Evolutionary conservation across 2,113 vertebrate species (phyloP).

Genomic region (Pterocles orientalis): DNA sequence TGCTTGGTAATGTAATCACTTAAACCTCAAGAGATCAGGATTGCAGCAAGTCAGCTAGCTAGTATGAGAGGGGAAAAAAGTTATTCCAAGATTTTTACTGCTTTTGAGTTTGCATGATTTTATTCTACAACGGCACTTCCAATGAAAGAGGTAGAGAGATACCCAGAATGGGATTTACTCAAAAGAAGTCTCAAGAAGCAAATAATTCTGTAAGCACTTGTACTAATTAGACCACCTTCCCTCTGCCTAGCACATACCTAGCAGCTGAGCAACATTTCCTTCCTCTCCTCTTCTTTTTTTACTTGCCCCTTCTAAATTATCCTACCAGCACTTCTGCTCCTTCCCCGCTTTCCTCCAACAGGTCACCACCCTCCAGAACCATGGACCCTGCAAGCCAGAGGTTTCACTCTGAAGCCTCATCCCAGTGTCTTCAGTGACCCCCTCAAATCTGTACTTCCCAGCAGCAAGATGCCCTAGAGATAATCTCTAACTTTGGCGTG

Average conservation of each 20-base stretch:
- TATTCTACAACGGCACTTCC: not conserved
- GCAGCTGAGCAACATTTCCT: not conserved
- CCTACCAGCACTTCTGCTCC: not conserved
- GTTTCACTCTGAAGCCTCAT: not conserved
- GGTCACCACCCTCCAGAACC: not conserved
- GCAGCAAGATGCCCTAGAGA: not conserved
- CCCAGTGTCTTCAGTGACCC: not conserved
- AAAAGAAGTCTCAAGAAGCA: not conserved
- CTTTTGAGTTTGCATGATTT: not conserved
- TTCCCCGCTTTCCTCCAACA: not conserved
- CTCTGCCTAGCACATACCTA: not conserved
- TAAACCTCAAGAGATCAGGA: not conserved
- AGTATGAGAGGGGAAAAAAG: not conserved
- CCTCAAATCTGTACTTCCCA: not conserved
- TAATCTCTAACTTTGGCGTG: rapidly evolving
- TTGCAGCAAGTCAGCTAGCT: not conserved
- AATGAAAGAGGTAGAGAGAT: not conserved
- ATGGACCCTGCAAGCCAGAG: not conserved
- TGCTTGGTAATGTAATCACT: not conserved
- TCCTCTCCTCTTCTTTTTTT: not conserved
- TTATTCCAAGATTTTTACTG: not conserved
- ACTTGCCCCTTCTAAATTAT: not conserved
- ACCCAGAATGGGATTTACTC: not conserved
- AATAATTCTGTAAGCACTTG: not conserved
- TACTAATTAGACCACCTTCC: not conserved